Percentiles rank a stretch among this genome's conserved stretches.
Conservation (phyloP, 2,888 invertebrate species). For the Leucoptera coffeella region DNA sequence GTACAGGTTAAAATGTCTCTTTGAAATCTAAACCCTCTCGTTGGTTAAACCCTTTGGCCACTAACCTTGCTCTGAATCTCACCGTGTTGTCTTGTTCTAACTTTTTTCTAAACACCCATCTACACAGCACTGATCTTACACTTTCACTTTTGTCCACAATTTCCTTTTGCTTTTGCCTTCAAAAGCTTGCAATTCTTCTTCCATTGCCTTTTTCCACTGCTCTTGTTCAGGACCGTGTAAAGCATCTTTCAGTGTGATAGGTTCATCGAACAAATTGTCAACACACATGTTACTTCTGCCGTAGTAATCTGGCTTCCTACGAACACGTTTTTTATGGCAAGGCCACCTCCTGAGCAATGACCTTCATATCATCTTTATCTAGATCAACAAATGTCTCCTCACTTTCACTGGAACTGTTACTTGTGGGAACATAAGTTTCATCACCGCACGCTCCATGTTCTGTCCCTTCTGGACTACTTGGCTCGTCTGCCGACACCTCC, state of each 20-base stretch:
- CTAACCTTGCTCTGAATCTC: constrained; percentile 6
- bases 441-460: no score
- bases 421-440: no score
- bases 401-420: no score
- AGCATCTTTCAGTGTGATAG: constrained; percentile 5
- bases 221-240: constrained; percentile 5
- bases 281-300: constrained; percentile 5
- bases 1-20: constrained; percentile 2
- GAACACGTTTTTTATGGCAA: no score
- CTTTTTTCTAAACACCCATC: constrained; percentile 3
- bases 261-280: background rate
- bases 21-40: constrained; percentile 1
- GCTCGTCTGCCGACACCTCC: no score
- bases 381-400: no score
- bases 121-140: constrained; percentile 3
- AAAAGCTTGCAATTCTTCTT: constrained; percentile 7
- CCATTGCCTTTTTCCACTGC: constrained; percentile 6
- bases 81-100: constrained; percentile 2
- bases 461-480: no score
- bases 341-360: no score
- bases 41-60: constrained; percentile 3
- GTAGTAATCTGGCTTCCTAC: no score
- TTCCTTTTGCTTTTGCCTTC: constrained; percentile 6
- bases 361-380: no score
- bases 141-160: constrained; percentile 4